Conservation (phyloP, 2,113 vertebrate genomes). For the Coryphaenoides rupestris region DNA sequence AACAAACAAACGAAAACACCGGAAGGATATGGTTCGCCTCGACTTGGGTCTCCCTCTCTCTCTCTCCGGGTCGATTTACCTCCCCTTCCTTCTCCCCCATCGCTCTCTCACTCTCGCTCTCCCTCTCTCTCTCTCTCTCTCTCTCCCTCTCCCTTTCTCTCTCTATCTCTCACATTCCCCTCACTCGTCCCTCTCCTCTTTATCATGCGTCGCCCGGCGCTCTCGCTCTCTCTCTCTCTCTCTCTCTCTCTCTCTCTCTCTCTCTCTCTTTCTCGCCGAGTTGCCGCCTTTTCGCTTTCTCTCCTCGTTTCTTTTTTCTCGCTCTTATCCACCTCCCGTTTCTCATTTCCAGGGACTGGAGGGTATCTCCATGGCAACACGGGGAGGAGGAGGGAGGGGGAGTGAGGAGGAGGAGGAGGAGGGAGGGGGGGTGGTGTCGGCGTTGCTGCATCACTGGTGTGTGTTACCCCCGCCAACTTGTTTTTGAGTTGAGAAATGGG, state of each 20-base stretch:
- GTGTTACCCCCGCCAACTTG: too few relatives aligned
- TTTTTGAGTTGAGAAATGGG: slow-evolving; percentile 66
- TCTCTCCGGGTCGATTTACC: slow-evolving; percentile 5
- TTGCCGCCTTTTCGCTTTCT: slow-evolving; percentile 41
- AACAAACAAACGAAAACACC: too few relatives aligned
- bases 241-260: slow-evolving; percentile 35
- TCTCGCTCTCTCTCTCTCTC: slow-evolving; percentile 18
- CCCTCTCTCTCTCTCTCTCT: background rate
- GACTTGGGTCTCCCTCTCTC: slow-evolving; percentile 7
- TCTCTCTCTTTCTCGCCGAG: slow-evolving; percentile 42
- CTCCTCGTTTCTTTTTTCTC: slow-evolving; percentile 32
- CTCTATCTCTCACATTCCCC: slow-evolving; percentile 11
- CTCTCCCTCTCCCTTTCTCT: background rate
- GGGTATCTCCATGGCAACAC: slow-evolving; percentile 77
- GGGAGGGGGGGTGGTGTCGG: background rate
- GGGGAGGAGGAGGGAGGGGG: slow-evolving; percentile 52
- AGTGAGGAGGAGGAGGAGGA: slow-evolving; percentile 1
- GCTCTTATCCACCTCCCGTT: slow-evolving; percentile 48
- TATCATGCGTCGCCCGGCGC: background rate
- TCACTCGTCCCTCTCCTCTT: background rate
- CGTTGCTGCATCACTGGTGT: background rate
- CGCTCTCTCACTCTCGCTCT: slow-evolving; percentile 5
- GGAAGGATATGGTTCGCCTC: slow-evolving; percentile 12
- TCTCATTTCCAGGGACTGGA: slow-evolving; percentile 68
- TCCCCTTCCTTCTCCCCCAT: slow-evolving; percentile 1